These are phyloP conservation scores for Trimorus sp. DNA, from an alignment of 2,888 invertebrate species.

Conservation along the genomic window DNA sequence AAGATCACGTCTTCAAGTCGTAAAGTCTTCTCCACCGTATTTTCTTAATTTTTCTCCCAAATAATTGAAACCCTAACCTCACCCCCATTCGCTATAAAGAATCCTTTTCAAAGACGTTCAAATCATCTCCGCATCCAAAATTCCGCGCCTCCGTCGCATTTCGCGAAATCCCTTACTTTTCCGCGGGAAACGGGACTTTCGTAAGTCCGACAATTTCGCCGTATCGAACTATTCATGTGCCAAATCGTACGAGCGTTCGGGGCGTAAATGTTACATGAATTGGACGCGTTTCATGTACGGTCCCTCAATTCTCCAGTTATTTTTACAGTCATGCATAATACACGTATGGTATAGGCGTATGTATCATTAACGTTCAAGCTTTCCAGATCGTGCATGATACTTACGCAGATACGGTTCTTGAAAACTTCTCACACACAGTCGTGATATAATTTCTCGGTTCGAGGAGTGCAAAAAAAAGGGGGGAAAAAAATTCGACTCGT, in stretches of 20 bases:
- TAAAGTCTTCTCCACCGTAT: too few relatives aligned
- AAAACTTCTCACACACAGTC: slow-evolving; percentile 16
- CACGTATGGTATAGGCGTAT: slow-evolving; percentile 27
- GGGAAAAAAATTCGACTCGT: too few relatives aligned
- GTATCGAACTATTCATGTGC: background rate
- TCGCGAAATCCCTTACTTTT: too few relatives aligned
- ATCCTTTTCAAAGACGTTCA: too few relatives aligned
- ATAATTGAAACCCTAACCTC: too few relatives aligned
- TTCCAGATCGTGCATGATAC: slow-evolving; percentile 23
- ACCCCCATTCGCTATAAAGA: too few relatives aligned
- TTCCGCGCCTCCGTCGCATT: too few relatives aligned
- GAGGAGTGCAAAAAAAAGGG: background rate
- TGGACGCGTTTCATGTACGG: slow-evolving; percentile 28
- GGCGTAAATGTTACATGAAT: slow-evolving; percentile 28
- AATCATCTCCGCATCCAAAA: too few relatives aligned
- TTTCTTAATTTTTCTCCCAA: too few relatives aligned
- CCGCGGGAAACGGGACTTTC: too few relatives aligned
- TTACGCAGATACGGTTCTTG: slow-evolving; percentile 11
- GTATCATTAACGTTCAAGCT: slow-evolving; percentile 31
- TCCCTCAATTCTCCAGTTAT: slow-evolving; percentile 29
- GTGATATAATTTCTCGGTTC: slow-evolving; percentile 17
- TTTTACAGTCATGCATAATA: slow-evolving; percentile 42
- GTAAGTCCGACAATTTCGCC: too few relatives aligned
- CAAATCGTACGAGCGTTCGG: slow-evolving; percentile 8
- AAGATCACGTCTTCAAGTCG: too few relatives aligned